These are phyloP conservation scores for Tineola bisselliella DNA, from an alignment of 2,888 invertebrate genomes.

Conservation along the genomic window DNA sequence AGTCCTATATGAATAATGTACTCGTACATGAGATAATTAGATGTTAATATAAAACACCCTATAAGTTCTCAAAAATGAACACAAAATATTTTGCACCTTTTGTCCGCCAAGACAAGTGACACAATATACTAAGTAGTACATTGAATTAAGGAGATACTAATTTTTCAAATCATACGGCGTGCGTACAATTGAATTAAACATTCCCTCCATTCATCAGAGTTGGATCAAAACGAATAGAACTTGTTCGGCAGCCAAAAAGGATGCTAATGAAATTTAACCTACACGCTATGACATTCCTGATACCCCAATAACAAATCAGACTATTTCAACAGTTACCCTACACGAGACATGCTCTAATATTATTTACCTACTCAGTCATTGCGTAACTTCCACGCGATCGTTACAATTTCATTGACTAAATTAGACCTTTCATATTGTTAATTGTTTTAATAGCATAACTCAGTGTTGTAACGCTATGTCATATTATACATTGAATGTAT, in stretches of 20 bases:
- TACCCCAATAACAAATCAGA: not conserved
- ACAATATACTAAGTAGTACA: no score
- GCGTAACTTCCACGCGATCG: not conserved
- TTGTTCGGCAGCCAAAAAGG: not conserved
- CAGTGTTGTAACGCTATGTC: no score
- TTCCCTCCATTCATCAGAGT: not conserved
- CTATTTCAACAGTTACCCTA: not conserved
- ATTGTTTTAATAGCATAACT: not conserved
- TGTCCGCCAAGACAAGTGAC: no score
- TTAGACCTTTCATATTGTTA: not conserved
- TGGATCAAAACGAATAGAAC: not conserved
- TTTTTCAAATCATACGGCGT: no score
- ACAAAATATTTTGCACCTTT: not conserved
- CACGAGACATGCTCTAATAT: not conserved
- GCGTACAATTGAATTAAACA: no score
- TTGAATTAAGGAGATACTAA: no score
- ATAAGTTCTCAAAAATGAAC: not conserved
- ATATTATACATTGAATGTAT: no score
- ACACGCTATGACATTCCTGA: not conserved
- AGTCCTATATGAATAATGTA: not conserved
- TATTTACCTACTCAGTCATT: slow-evolving; percentile 4
- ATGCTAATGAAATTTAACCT: not conserved
- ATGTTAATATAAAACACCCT: not conserved
- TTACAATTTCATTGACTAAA: not conserved
- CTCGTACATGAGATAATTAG: not conserved